Evolutionary conservation across 2,113 vertebrate genomes (phyloP), one percentile per base, ranked within the genome.

Genomic region (Gambusia affinis): DNA sequence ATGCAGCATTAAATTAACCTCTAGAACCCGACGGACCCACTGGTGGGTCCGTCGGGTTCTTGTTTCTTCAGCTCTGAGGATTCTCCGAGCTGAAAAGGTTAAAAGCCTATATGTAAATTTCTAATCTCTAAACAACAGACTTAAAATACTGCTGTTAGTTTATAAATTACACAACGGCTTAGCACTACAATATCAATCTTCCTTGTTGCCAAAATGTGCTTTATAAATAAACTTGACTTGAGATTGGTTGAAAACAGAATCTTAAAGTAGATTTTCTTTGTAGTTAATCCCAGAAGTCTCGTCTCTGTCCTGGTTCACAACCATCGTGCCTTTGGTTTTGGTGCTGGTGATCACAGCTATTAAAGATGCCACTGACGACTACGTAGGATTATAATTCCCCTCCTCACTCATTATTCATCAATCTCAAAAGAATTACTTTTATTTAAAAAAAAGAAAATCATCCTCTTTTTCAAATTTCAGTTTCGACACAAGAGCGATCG

Each of bases 241-340:
- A 42, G 39, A 14, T 42, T 14, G 1, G 44, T 54, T 22, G 70
- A 73, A 67, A 15, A 31, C 63, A n/a, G 17, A 1, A 24, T 24
- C 12, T 78, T 51, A 76, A 10, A 4, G 0, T 28, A 17, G 14
- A 44, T 82, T 39, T 83, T 12, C 85, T 29, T 71, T 76, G 37
- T 85, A 98, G 97, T 77, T 97, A 92, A 98, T 98, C 86, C 97
- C 97, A 0, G 95, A 95, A 91, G 97, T 98, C 80, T 98, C 97
- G 2, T 97, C 97, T 0, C 92, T 98, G 47, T 96, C 97, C 78
- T 98, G 96, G 96, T 98, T 97, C 95, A 98, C 97, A 88, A 98
- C 97, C 92, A 97, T 98, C 0, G 96, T 97, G 96, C 97, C 97
- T 96, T 96, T 98, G 94, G 96, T 96, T 80, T 92, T 98, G 35